Conservation (phyloP, 1,140 invertebrate species). For the Pseudomyrmex dendroicus region DNA sequence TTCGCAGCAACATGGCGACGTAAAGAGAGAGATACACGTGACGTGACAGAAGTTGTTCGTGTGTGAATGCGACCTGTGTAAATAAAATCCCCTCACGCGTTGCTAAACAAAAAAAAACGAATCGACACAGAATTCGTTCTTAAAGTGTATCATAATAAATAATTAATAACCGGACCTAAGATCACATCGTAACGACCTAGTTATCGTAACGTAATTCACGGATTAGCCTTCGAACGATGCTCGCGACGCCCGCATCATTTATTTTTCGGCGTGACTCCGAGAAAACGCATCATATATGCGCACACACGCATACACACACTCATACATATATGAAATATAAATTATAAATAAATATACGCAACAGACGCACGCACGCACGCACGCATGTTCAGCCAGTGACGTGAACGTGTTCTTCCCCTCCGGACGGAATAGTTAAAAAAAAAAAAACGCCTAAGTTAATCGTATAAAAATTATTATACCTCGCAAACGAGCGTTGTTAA, state of each 20-base stretch:
- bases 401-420: slow-evolving; percentile 65
- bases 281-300: slow-evolving; percentile 26
- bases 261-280: slow-evolving; percentile 53
- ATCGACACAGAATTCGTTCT: slow-evolving; percentile 58
- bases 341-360: background rate
- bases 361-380: slow-evolving; percentile 1
- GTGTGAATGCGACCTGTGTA: slow-evolving; percentile 49
- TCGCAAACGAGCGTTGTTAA: slow-evolving; percentile 34
- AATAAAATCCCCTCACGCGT: slow-evolving; percentile 58
- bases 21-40: background rate
- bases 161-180: slow-evolving; percentile 62
- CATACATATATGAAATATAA: background rate
- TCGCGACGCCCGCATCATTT: slow-evolving; percentile 56
- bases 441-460: slow-evolving; percentile 60
- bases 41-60: background rate
- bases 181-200: slow-evolving; percentile 68
- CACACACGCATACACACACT: slow-evolving; percentile 15
- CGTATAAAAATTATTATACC: slow-evolving; percentile 29
- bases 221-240: slow-evolving; percentile 70
- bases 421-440: slow-evolving; percentile 30
- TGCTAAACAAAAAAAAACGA: slow-evolving; percentile 50
- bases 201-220: slow-evolving; percentile 68
- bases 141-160: slow-evolving; percentile 50
- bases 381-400: slow-evolving; percentile 40
- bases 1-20: slow-evolving; percentile 22